phyloP scores from a whole-genome alignment of 53 echinoderm and acorn worm genomes.

The Crossaster papposus region DNA sequence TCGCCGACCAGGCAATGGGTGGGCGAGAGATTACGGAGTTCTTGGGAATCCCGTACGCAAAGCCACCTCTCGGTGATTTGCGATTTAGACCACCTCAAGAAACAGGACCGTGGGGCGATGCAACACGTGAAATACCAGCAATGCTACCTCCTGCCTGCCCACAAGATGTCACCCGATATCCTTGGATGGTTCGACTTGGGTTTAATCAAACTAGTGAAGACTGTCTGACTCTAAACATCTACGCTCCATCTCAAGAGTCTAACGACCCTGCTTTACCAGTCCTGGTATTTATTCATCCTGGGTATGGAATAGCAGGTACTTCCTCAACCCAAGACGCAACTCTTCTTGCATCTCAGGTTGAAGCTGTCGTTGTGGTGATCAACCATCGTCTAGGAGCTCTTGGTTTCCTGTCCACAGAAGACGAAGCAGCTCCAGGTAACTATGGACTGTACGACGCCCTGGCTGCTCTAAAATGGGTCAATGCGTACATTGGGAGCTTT shows the following conservation, averaged over 20 bases:
- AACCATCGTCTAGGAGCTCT: slow-evolving; percentile 80
- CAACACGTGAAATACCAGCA: slow-evolving; percentile 20
- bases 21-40: slow-evolving; percentile 57
- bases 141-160: slow-evolving; percentile 56
- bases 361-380: slow-evolving; percentile 68
- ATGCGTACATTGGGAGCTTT: slow-evolving; percentile 72
- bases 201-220: slow-evolving; percentile 56
- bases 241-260: slow-evolving; percentile 34
- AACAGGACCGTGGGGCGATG: slow-evolving; percentile 55
- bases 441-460: slow-evolving; percentile 74
- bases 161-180: slow-evolving; percentile 32
- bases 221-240: slow-evolving; percentile 75
- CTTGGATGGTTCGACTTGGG: slow-evolving; percentile 51
- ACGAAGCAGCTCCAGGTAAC: slow-evolving; percentile 67
- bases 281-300: slow-evolving; percentile 68
- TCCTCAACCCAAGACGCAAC: slow-evolving; percentile 55
- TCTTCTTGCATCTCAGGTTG: slow-evolving; percentile 55
- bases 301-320: slow-evolving; percentile 35
- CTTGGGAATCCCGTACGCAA: slow-evolving; percentile 74
- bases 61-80: slow-evolving; percentile 59
- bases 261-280: no score
- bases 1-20: slow-evolving; percentile 42
- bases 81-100: slow-evolving; percentile 67
- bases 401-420: slow-evolving; percentile 71
- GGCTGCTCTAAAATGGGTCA: slow-evolving; percentile 71